Evolutionary conservation across 2,888 invertebrate genomes (phyloP).

Genomic region (Biston betularia): DNA sequence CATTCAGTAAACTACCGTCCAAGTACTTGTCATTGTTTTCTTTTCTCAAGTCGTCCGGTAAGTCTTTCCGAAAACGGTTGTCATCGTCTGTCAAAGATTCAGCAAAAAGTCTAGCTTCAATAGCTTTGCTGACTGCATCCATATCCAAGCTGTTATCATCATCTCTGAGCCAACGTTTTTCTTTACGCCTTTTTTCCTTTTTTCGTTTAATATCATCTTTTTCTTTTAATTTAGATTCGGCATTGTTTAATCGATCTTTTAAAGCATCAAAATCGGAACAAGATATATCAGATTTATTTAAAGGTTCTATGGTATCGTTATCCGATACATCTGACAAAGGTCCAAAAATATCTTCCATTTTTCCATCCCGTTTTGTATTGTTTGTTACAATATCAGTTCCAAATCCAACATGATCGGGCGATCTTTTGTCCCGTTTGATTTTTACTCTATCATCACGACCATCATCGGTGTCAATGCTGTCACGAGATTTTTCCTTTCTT

Average conservation of each 20-base stretch:
- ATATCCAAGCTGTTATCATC: constrained; percentile 93
- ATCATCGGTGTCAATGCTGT: constrained; percentile 79
- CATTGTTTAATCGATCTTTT: constrained; percentile 50
- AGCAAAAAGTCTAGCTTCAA: constrained; percentile 92
- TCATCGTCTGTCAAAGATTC: constrained; percentile 86
- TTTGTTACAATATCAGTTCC: constrained; percentile 60
- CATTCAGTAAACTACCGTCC: constrained; percentile 66
- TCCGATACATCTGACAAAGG: constrained; percentile 92
- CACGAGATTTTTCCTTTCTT: constrained; percentile 85
- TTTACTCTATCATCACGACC: constrained; percentile 85
- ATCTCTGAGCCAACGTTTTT: constrained; percentile 87
- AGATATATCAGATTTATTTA: constrained; percentile 62
- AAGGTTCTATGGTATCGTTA: constrained; percentile 58
- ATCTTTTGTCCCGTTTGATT: constrained; percentile 86
- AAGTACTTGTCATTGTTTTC: constrained; percentile 83
- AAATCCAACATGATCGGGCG: constrained; percentile 53
- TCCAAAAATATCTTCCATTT: constrained; percentile 96
- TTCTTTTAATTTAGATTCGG: constrained; percentile 68
- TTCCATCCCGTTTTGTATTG: constrained; percentile 88
- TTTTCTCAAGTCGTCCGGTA: constrained; percentile 57
- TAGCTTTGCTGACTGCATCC: constrained; percentile 92
- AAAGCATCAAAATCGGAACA: constrained; percentile 57
- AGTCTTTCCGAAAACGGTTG: constrained; percentile 56
- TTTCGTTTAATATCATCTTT: constrained; percentile 86
- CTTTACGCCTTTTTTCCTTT: constrained; percentile 88